These are phyloP conservation scores for Tuberolachnus salignus DNA, from an alignment of 2,888 invertebrate species.

Conservation along the genomic window DNA sequence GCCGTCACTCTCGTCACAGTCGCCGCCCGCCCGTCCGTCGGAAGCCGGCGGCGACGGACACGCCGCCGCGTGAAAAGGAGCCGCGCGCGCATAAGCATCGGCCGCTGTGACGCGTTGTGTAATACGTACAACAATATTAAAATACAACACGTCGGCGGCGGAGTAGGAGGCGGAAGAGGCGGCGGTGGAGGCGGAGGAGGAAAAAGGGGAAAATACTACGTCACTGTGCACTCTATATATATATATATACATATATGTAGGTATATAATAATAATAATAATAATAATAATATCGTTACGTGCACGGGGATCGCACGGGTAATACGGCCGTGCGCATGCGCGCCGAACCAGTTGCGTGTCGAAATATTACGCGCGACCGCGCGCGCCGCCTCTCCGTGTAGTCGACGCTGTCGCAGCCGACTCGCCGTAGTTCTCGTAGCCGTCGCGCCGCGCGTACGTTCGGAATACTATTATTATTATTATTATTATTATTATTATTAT, in stretches of 20 bases:
- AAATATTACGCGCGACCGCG: slow-evolving; percentile 27
- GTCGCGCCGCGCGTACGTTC: slow-evolving; percentile 1
- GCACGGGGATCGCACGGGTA: not conserved
- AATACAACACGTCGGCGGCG: not conserved
- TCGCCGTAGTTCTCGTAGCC: not conserved
- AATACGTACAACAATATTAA: not conserved
- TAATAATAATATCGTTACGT: slow-evolving; percentile 2
- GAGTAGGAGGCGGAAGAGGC: not conserved
- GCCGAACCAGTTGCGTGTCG: slow-evolving; percentile 51
- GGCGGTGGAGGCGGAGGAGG: not conserved
- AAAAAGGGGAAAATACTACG: not conserved
- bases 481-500: too few species aligned
- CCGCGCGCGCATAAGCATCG: not conserved
- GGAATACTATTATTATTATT: too few species aligned
- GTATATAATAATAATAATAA: not conserved
- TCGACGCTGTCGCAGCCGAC: not conserved
- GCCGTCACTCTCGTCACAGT: slow-evolving; percentile 6
- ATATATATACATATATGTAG: too few species aligned
- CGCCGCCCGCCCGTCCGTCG: not conserved
- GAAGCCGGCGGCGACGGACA: not conserved
- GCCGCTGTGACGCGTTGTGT: slow-evolving; percentile 9
- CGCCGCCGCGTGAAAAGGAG: slow-evolving; percentile 14
- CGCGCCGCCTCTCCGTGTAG: not conserved
- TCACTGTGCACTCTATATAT: not conserved
- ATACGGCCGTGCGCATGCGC: slow-evolving; percentile 26